A percentile compares a stretch with the other conserved stretches of the same genome.
Evolutionary conservation across 1,140 invertebrate species (phyloP).

Genomic region (Drosophila melanica): DNA sequence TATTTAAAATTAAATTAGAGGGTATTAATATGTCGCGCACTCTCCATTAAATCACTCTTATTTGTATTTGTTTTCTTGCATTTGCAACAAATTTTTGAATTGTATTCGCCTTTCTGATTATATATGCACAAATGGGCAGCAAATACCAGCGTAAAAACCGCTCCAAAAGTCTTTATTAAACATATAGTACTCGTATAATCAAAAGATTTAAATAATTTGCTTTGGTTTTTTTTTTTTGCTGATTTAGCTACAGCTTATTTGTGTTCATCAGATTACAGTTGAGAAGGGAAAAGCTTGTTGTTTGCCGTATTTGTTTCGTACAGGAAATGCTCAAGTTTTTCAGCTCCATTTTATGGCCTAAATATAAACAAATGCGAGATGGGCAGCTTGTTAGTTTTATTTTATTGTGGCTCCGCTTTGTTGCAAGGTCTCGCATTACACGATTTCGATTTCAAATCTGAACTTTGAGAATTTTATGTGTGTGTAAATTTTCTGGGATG

Average conservation of each 20-base stretch:
- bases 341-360: conserved; percentile 30
- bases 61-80: conserved; percentile 5
- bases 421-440: conserved; percentile 39
- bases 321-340: conserved; percentile 37
- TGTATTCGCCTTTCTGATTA: conserved; percentile 57
- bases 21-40: not conserved
- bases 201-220: conserved; percentile 12
- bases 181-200: conserved; percentile 12
- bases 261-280: conserved; percentile 14
- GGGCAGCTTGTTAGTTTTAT: conserved; percentile 24
- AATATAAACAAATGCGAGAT: conserved; percentile 34
- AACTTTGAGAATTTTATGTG: conserved; percentile 18
- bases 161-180: conserved; percentile 8
- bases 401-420: conserved; percentile 6
- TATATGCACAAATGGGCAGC: conserved; percentile 58
- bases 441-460: conserved; percentile 26
- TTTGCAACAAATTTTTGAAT: conserved; percentile 9
- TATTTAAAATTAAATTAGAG: not conserved
- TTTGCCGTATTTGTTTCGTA: not conserved
- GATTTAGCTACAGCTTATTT: not conserved
- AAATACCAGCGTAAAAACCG: conserved; percentile 26
- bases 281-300: not conserved
- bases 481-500: conserved; percentile 21
- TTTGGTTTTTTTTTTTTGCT: conserved; percentile 8
- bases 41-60: not conserved